These are phyloP conservation scores for Neria commutata DNA, from an alignment of 2,888 invertebrate genomes.

Conservation along the genomic window DNA sequence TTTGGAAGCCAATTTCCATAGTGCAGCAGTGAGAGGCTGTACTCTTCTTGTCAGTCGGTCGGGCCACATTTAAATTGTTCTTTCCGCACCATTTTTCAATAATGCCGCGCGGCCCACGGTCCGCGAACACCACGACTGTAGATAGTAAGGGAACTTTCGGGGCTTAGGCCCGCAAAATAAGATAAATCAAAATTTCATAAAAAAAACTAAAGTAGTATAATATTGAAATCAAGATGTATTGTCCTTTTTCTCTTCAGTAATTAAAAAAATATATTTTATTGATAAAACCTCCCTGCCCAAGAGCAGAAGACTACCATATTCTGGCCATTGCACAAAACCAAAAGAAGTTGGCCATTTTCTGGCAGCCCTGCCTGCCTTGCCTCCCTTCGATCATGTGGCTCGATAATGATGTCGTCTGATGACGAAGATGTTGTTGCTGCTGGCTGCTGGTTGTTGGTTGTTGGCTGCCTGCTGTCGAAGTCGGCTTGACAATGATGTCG, in stretches of 20 bases:
- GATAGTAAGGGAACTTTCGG: not conserved
- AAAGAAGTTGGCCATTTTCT: not conserved
- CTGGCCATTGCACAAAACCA: not conserved
- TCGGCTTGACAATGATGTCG: slow-evolving; percentile 6
- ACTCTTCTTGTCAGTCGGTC: too few species aligned
- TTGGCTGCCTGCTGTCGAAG: slow-evolving; percentile 2
- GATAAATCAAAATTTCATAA: too few species aligned
- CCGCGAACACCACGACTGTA: not conserved
- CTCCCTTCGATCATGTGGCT: slow-evolving; percentile 45
- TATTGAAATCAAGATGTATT: too few species aligned
- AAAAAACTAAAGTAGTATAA: too few species aligned
- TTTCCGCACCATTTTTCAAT: slow-evolving; percentile 55
- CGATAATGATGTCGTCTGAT: slow-evolving; percentile 54
- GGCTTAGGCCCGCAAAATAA: too few species aligned
- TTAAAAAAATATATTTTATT: too few species aligned
- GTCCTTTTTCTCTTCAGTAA: too few species aligned
- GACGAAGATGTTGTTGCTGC: slow-evolving; percentile 40
- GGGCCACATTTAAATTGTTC: slow-evolving; percentile 49
- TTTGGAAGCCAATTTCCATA: too few species aligned
- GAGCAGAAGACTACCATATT: not conserved
- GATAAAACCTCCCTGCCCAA: not conserved
- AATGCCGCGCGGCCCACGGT: slow-evolving; percentile 31
- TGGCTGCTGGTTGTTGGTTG: slow-evolving; percentile 2
- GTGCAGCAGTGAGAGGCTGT: too few species aligned
- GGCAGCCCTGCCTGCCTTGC: not conserved